Evolutionary conservation across 2,888 invertebrate species (phyloP), one percentile per base, ranked within the genome.

Genomic region (Drosophila birchii): DNA sequence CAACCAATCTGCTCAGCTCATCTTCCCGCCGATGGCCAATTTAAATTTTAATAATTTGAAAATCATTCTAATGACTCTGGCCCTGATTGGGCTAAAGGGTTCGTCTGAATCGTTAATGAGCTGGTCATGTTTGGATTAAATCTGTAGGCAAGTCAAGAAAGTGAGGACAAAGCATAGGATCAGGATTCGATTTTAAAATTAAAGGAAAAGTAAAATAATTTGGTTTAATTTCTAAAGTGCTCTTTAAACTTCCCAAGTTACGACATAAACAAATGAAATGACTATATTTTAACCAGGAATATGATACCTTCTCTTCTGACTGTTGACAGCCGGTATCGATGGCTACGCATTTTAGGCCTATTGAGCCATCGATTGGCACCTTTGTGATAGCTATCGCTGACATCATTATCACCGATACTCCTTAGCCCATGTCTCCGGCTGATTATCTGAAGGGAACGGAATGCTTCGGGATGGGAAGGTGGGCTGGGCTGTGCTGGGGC

Each of bases 291-390:
- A 23, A 5, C 8, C 8, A 7, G 14, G 5, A 39, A 38, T 14
- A 14, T 26, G n/a, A 39, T 58, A 16, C 44, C 47, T 47, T 49
- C 1, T 36, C 26, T 44, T 45, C 47, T 49, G 38, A 57, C 51
- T 44, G 47, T 60, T 54, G 55, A 56, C 54, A 67, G 56, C 55
- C 54, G 69, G 36, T 75, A 76, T 79, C 73, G 60, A 63, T 79
- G 74, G 55, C 69, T 45, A 57, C 78, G 58, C 57, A 54, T 56
- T 75, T 69, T 44, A 71, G 69, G 69, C 55, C 73, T 81, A 78
- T 81, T 85, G 78, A 85, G 80, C 85, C 78, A 75, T 81, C 86
- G 86, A 87, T 85, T 87, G 86, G 62, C 85, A 81, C 76, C 82
- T 82, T 69, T 62, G 56, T 69, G 80, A 81, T 79, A 64, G 78